Conservation (phyloP, 2,797 vertebrate species). For the Pseudochaenichthys georgianus region DNA sequence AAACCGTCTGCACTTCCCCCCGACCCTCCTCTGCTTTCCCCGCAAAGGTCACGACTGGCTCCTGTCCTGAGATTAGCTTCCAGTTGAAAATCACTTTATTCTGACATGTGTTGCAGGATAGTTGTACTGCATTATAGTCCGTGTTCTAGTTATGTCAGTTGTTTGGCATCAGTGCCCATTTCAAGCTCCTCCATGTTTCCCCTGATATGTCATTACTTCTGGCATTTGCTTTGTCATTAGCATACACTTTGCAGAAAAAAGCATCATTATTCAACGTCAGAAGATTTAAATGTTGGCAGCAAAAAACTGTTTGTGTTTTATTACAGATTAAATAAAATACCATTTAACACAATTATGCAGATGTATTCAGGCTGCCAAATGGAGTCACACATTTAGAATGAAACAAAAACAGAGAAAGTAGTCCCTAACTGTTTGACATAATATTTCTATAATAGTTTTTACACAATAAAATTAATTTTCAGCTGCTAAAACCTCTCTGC, state of each 20-base stretch:
- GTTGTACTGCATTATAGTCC: slow-evolving; percentile 3
- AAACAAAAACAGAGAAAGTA: not conserved
- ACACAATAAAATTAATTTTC: not conserved
- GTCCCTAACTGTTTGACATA: not conserved
- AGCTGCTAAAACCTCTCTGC: not conserved
- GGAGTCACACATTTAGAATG: not conserved
- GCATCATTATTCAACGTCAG: not conserved
- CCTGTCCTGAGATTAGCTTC: not conserved
- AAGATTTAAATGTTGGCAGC: not conserved
- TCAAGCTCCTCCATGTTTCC: not conserved
- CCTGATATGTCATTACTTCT: not conserved
- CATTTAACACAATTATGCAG: not conserved
- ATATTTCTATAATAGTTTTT: too few relatives aligned
- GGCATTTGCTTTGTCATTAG: not conserved
- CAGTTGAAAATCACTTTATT: not conserved
- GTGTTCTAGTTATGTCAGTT: not conserved
- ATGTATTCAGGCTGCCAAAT: not conserved
- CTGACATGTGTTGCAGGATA: not conserved
- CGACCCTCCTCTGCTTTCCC: slow-evolving; percentile 25
- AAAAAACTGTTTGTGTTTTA: not conserved
- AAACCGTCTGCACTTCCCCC: not conserved
- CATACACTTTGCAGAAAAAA: not conserved
- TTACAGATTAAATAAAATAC: not conserved
- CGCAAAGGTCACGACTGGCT: not conserved
- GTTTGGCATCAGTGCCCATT: slow-evolving; percentile 4